phyloP scores from a whole-genome alignment of 1,140 invertebrate genomes.

The Spodoptera frugiperda region DNA sequence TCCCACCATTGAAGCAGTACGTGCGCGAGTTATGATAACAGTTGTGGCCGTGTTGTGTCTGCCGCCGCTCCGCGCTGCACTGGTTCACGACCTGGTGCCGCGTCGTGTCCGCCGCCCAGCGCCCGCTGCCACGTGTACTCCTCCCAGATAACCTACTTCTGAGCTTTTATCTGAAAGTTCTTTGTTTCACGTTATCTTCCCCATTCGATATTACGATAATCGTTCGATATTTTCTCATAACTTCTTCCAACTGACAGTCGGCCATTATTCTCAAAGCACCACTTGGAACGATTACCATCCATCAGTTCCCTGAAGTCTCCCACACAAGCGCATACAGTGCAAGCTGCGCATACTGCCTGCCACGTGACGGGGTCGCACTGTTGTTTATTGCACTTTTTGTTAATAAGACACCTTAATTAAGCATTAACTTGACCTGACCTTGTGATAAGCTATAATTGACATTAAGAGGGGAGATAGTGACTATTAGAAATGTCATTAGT shows the following conservation, averaged over 20 bases:
- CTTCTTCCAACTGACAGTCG: too few species aligned
- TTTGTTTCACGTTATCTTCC: too few species aligned
- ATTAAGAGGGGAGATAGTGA: background rate
- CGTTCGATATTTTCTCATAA: too few species aligned
- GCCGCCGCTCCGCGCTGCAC: background rate
- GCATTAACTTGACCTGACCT: background rate
- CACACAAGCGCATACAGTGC: too few species aligned
- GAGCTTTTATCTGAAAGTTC: too few species aligned
- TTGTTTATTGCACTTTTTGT: background rate
- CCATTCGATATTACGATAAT: too few species aligned
- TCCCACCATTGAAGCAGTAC: background rate
- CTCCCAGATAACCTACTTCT: background rate
- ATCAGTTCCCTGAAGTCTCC: too few species aligned
- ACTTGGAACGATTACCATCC: too few species aligned
- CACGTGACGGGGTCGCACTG: slow-evolving; percentile 14
- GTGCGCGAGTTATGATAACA: slow-evolving; percentile 4
- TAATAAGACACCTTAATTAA: slow-evolving; percentile 16
- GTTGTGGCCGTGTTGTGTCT: slow-evolving; percentile 8
- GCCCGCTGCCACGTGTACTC: background rate
- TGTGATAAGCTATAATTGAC: slow-evolving; percentile 16
- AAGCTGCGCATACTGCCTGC: background rate
- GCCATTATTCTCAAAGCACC: too few species aligned
- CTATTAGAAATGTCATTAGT: background rate
- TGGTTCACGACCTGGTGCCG: background rate
- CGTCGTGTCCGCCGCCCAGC: background rate